A percentile compares a stretch with the other conserved stretches of the same genome.
These are phyloP conservation scores for Notiomystis cincta DNA, from an alignment of 2,113 vertebrate genomes.

Conservation along the genomic window DNA sequence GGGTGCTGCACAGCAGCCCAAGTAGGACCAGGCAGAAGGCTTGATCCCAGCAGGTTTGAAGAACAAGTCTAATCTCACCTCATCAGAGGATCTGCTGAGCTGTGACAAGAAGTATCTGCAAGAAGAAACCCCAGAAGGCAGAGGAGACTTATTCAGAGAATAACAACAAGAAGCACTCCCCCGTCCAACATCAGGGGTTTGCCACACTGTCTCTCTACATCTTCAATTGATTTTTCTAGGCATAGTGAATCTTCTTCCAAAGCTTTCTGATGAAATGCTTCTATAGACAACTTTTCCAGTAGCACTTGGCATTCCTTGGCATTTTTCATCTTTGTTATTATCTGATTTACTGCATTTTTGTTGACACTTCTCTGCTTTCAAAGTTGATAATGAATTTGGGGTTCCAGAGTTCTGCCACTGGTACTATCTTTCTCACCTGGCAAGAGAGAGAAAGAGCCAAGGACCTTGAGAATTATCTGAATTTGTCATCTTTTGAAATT, in stretches of 20 bases:
- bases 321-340: background rate
- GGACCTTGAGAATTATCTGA: background rate
- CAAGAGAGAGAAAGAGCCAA: background rate
- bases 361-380: background rate
- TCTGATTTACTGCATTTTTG: background rate
- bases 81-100: background rate
- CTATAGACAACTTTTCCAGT: background rate
- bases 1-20: conserved; percentile 71
- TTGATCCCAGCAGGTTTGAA: conserved; percentile 63
- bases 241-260: background rate
- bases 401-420: background rate
- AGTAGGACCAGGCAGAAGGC: conserved; percentile 52
- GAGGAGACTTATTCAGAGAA: background rate
- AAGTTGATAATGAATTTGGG: background rate
- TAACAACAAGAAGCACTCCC: background rate
- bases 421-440: rapidly evolving
- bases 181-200: background rate
- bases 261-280: background rate
- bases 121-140: background rate
- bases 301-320: background rate
- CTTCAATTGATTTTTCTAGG: background rate
- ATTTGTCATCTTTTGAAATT: background rate
- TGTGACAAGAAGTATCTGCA: background rate
- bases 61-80: conserved; percentile 65
- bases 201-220: background rate